A percentile compares a stretch with the other conserved stretches of the same genome.
Evolutionary conservation across 37 sponge, comb jelly and placozoan species (phyloP).

Genomic region (Diacarnus erythraeanus): DNA sequence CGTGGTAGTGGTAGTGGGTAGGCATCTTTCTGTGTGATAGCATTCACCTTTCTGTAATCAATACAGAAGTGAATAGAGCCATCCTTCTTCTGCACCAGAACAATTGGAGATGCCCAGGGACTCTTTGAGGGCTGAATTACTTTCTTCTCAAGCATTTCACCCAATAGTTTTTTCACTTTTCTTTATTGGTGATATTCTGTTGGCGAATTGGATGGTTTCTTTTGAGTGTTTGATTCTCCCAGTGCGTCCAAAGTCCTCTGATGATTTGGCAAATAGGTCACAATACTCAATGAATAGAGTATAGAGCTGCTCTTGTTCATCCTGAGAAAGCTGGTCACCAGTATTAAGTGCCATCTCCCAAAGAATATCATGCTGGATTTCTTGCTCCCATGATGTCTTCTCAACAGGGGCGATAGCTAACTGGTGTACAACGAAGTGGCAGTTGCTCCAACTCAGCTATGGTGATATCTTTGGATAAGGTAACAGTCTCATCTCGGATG

Average conservation of each 20-base stretch:
- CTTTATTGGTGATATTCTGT: too few relatives aligned
- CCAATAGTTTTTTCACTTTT: too few relatives aligned
- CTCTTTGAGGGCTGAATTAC: too few relatives aligned
- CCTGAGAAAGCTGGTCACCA: conserved; percentile 2
- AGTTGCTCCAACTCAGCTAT: too few relatives aligned
- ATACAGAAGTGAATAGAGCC: neutral
- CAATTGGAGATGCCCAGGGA: neutral
- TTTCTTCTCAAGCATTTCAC: too few relatives aligned
- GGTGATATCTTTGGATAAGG: neutral
- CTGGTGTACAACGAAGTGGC: neutral
- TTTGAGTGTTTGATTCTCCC: neutral
- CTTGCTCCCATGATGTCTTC: neutral
- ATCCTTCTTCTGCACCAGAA: neutral
- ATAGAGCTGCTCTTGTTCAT: neutral
- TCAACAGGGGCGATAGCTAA: neutral
- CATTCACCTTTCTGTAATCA: neutral
- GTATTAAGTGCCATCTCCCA: neutral
- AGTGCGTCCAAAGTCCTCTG: neutral
- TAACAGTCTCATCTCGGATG: neutral
- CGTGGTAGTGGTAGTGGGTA: neutral
- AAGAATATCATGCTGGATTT: neutral
- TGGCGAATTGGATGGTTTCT: neutral
- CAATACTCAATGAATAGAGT: neutral
- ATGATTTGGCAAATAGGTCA: too few relatives aligned
- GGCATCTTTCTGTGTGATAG: neutral